These are phyloP conservation scores for Sylvilagus bachmani DNA, from an alignment of 2,113 vertebrate genomes.

Conservation along the genomic window DNA sequence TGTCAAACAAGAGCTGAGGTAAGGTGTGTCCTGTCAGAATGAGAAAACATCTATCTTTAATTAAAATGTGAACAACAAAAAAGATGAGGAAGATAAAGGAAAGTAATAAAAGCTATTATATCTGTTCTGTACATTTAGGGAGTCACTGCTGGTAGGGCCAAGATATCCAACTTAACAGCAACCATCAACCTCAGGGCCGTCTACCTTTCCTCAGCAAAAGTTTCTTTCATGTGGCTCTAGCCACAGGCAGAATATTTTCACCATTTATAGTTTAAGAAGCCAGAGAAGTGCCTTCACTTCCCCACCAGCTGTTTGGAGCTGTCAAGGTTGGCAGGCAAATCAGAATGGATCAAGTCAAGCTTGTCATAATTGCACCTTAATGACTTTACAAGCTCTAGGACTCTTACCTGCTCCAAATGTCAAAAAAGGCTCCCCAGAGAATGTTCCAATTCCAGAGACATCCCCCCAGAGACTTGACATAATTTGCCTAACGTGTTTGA, in stretches of 20 bases:
- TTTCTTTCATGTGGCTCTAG: not conserved
- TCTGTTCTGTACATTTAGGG: not conserved
- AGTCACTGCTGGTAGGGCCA: not conserved
- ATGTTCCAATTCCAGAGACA: constrained; percentile 16
- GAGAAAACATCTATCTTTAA: constrained; percentile 43
- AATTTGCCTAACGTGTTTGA: constrained; percentile 48
- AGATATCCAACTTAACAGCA: constrained; percentile 6
- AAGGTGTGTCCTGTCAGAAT: not conserved
- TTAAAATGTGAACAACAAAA: not conserved
- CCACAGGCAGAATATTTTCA: not conserved
- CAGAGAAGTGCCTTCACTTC: constrained; percentile 11
- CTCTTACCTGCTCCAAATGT: constrained; percentile 60
- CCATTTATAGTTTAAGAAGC: not conserved
- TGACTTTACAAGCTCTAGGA: constrained; percentile 57
- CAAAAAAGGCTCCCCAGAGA: constrained; percentile 56
- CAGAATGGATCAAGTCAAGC: constrained; percentile 60
- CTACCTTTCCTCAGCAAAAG: constrained; percentile 34
- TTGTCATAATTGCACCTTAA: constrained; percentile 66
- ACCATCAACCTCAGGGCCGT: not conserved
- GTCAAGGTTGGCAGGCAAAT: constrained; percentile 57
- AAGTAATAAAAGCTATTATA: not conserved
- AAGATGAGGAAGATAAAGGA: not conserved
- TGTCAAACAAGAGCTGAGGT: not conserved
- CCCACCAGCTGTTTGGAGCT: constrained; percentile 50
- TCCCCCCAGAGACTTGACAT: constrained; percentile 15